phyloP scores from a whole-genome alignment of 1,140 invertebrate genomes.

The Eurosta solidaginis region DNA sequence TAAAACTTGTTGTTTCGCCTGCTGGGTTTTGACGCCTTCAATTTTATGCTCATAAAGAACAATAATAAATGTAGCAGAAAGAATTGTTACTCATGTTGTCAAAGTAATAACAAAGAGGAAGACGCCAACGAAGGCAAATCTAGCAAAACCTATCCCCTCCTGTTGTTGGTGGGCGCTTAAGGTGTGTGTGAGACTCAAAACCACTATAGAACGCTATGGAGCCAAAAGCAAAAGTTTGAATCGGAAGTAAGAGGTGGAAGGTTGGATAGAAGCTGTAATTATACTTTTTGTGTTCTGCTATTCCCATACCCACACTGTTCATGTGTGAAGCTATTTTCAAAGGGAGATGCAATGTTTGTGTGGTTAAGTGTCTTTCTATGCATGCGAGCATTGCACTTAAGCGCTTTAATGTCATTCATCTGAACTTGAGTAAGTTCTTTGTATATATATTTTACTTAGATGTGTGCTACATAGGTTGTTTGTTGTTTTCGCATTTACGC shows the following conservation, averaged over 20 bases:
- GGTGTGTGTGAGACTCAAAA: background rate
- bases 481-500: background rate
- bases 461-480: too few species aligned
- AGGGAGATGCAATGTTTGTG: background rate
- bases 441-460: too few species aligned
- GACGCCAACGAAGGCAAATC: background rate
- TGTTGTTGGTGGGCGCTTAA: background rate
- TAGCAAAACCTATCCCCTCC: background rate
- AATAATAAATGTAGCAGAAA: conserved; percentile 7
- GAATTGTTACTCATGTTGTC: background rate
- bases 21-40: background rate
- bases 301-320: background rate
- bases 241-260: conserved; percentile 4
- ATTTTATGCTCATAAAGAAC: background rate
- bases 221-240: background rate
- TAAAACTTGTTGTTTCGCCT: too few species aligned
- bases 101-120: background rate
- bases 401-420: background rate
- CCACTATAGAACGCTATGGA: background rate
- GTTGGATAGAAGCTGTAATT: background rate
- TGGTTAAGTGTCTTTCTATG: background rate
- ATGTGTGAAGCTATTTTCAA: background rate
- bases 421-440: background rate
- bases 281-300: background rate
- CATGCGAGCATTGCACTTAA: background rate